A percentile compares a stretch with the other conserved stretches of the same genome.
phyloP scores from a whole-genome alignment of 2,888 invertebrate genomes.

The Neelides folsomi region DNA sequence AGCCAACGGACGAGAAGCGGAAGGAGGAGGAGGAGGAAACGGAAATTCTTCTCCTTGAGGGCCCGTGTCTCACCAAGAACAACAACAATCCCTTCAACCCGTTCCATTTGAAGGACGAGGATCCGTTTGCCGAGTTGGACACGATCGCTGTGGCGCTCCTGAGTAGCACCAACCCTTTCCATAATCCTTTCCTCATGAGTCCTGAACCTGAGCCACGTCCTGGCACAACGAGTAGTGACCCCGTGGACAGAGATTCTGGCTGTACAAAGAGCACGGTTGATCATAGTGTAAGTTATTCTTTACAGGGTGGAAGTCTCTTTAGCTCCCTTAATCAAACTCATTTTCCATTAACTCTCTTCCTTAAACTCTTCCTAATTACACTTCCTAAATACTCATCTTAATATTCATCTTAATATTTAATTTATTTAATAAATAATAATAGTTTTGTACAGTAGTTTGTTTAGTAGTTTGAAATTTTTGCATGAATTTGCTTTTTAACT shows the following conservation, averaged over 20 bases:
- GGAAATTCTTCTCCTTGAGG: slow-evolving; percentile 21
- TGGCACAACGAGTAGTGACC: slow-evolving; percentile 23
- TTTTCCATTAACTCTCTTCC: too few species aligned
- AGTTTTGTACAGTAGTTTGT: too few species aligned
- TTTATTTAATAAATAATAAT: too few species aligned
- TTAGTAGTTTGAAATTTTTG: too few species aligned
- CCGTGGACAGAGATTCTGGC: slow-evolving; percentile 22
- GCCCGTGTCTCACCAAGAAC: slow-evolving; percentile 6
- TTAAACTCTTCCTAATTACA: too few species aligned
- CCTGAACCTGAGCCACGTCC: slow-evolving; percentile 18
- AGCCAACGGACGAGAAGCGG: slow-evolving; percentile 1
- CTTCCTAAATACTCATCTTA: too few species aligned
- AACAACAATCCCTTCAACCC: slow-evolving; percentile 7
- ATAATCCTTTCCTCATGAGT: slow-evolving; percentile 30
- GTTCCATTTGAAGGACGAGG: background rate
- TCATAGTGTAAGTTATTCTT: slow-evolving; percentile 23
- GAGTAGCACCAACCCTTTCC: slow-evolving; percentile 30
- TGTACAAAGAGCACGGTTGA: slow-evolving; percentile 28
- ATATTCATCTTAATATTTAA: too few species aligned
- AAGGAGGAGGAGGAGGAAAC: slow-evolving; percentile 8
- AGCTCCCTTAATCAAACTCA: too few species aligned
- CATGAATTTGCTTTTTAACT: too few species aligned
- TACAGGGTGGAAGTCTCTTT: background rate
- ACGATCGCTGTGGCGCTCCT: slow-evolving; percentile 27
- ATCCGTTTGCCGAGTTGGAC: slow-evolving; percentile 13